Base-by-base conservation (phyloP, 92 coral and sea anemone species). In the Epizoanthus rinbou region DNA sequence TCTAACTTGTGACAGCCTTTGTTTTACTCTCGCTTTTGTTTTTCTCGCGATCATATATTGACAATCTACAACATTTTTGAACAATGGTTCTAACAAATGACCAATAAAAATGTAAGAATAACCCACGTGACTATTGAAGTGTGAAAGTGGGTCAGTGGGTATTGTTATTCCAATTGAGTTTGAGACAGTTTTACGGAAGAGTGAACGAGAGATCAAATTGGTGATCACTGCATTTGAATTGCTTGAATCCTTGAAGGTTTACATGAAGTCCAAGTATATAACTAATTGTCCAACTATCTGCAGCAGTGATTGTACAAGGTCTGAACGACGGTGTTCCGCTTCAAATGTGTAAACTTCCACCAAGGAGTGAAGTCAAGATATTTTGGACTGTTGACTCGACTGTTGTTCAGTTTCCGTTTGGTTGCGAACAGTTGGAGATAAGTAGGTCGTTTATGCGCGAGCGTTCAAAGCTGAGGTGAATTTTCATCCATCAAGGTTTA, bases 101-200 rank as follows among this genome's bases (percentile, higher is more conserved):
- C 82, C 82, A 78, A 78, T 78, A 21, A 41, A 62, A 24, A 63
- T 28, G 57, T n/a, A 16, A 13, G 22, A 62, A 6, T 63, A 9
- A 41, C 28, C 8, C 82, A 78, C 82, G 71, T 78, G 82, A 78
- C 64, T 24, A 60, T 50, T 50, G 54, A 50, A 50, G 54, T 50
- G 54, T 50, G 54, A 15, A 78, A 78, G 39, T 41, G 82, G 8
- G 56, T 15, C 19, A 69, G 41, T 13, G 19, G 58, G 7, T 62
- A 78, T 78, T 78, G 82, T 78, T 78, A 78, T 78, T 62, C 71
- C 82, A 78, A 78, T n/a, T 78, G 71, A 60, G 58, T 58, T 17
- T 7, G 14, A 8, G 81, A 76, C 57, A 35, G 69, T 78, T 78
- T 78, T 78, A 57, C 71, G 82, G 72, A 45, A 23, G 82, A 63